phyloP scores from a whole-genome alignment of 2,888 invertebrate species.

The Tipula unca region DNA sequence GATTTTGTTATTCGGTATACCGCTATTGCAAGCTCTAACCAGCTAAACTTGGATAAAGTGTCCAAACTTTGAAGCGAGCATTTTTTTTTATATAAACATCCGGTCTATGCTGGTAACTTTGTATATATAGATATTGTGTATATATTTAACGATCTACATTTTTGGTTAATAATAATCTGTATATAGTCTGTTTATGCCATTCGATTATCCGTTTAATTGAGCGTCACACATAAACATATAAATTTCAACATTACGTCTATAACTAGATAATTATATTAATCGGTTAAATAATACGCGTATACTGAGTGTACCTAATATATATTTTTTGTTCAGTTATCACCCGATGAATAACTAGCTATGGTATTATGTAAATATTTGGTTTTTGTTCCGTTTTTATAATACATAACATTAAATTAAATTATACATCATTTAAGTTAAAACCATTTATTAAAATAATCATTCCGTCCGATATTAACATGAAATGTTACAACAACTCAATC shows the following conservation, averaged over 20 bases:
- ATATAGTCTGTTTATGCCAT: too few species aligned
- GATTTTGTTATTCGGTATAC: too few species aligned
- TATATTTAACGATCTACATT: too few species aligned
- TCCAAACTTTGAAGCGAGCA: too few species aligned
- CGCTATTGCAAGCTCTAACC: too few species aligned
- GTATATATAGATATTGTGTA: too few species aligned
- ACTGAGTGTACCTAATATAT: too few species aligned
- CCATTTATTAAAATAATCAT: neutral
- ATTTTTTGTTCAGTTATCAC: neutral
- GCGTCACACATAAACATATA: neutral
- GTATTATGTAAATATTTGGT: neutral
- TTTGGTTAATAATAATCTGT: too few species aligned
- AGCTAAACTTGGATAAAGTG: too few species aligned
- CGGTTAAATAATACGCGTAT: neutral
- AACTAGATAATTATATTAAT: neutral
- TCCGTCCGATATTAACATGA: neutral
- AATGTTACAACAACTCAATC: neutral
- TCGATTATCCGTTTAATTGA: neutral
- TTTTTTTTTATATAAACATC: too few species aligned
- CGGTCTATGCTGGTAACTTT: too few species aligned
- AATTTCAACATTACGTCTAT: neutral
- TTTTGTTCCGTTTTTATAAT: neutral
- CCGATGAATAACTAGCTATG: neutral
- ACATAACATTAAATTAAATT: neutral
- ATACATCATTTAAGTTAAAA: neutral